These are phyloP conservation scores for Philypnodon macrostomus DNA, from an alignment of 2,797 vertebrate genomes.

Conservation along the genomic window DNA sequence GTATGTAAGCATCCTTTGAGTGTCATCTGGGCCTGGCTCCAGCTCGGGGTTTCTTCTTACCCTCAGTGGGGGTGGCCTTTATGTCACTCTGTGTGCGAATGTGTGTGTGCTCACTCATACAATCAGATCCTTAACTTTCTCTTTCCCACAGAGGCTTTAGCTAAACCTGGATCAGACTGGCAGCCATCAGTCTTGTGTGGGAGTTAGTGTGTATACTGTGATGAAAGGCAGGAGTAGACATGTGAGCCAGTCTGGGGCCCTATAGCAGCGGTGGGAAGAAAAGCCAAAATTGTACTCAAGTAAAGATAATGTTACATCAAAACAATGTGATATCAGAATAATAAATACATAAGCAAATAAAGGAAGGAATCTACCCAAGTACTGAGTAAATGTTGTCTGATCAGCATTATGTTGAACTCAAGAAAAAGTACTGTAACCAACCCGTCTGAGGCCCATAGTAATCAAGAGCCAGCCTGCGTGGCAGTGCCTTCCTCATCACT, in stretches of 20 bases:
- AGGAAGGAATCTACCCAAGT: no score
- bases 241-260: slow-evolving; percentile 68
- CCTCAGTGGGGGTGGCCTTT: slow-evolving; percentile 61
- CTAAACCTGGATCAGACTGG: slow-evolving; percentile 73
- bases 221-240: slow-evolving; percentile 87
- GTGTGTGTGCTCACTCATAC: slow-evolving; percentile 26
- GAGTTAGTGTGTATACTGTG: slow-evolving; percentile 70
- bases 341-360: no score
- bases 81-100: slow-evolving; percentile 56
- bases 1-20: slow-evolving; percentile 57
- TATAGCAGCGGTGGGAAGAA: no score
- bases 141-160: slow-evolving; percentile 65
- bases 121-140: slow-evolving; percentile 40
- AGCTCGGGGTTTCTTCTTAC: slow-evolving; percentile 75
- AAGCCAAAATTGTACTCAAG: no score
- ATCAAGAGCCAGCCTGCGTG: slow-evolving; percentile 91
- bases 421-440: no score
- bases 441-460: slow-evolving; percentile 87
- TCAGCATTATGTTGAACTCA: no score
- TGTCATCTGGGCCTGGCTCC: slow-evolving; percentile 78
- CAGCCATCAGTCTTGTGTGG: slow-evolving; percentile 86
- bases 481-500: slow-evolving; percentile 91
- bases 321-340: no score
- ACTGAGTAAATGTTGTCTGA: no score
- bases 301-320: no score